Conservation (phyloP, 2,888 invertebrate species). For the Pediacus dermestoides region DNA sequence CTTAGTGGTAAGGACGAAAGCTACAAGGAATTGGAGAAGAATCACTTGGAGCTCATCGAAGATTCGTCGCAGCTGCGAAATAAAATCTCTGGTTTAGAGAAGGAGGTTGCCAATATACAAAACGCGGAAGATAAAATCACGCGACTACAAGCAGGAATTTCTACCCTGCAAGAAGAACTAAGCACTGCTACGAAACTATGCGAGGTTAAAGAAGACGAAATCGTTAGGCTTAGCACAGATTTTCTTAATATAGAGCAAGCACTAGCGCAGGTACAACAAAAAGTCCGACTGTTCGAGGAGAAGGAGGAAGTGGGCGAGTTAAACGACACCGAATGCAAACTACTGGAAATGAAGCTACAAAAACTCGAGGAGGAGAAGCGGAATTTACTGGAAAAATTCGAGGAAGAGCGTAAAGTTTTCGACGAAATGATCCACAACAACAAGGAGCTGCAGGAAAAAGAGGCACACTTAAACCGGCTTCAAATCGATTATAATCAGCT, state of each 20-base stretch:
- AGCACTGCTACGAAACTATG: slow-evolving; percentile 24
- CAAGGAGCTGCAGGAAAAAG: slow-evolving; percentile 23
- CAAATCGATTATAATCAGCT: too few relatives aligned
- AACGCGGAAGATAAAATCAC: slow-evolving; percentile 24
- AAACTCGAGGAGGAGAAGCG: slow-evolving; percentile 28
- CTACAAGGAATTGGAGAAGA: slow-evolving; percentile 38
- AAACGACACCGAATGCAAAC: slow-evolving; percentile 23
- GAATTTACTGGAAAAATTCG: slow-evolving; percentile 24
- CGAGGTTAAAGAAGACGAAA: slow-evolving; percentile 28
- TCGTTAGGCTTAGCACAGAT: slow-evolving; percentile 20
- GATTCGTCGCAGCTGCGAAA: slow-evolving; percentile 31
- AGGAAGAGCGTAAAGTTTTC: slow-evolving; percentile 22
- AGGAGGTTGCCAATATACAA: slow-evolving; percentile 23
- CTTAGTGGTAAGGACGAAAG: slow-evolving; percentile 25
- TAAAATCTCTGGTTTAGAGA: slow-evolving; percentile 27
- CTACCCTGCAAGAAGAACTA: slow-evolving; percentile 29
- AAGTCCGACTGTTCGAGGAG: slow-evolving; percentile 23
- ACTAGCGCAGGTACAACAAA: slow-evolving; percentile 19
- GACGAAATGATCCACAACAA: slow-evolving; percentile 23
- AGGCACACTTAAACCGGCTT: too few relatives aligned
- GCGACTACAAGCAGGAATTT: slow-evolving; percentile 29
- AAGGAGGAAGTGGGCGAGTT: slow-evolving; percentile 21
- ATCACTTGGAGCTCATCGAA: slow-evolving; percentile 42
- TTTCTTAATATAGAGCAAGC: slow-evolving; percentile 27
- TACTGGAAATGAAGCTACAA: slow-evolving; percentile 24